These are phyloP conservation scores for Cynaeus angustus DNA, from an alignment of 2,888 invertebrate genomes.

Conservation along the genomic window DNA sequence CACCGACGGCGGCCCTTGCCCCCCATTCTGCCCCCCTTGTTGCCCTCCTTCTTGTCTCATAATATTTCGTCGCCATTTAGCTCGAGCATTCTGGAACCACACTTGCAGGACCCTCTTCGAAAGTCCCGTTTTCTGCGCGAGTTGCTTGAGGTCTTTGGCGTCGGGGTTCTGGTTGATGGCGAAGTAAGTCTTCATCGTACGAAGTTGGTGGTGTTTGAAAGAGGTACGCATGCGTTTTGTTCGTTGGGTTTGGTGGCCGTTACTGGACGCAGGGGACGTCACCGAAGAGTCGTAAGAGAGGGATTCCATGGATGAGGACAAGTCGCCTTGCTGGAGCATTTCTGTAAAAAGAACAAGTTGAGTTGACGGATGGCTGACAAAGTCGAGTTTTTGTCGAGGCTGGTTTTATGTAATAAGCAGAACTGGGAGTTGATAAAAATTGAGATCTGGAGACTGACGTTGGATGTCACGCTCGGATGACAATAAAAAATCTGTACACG, in stretches of 20 bases:
- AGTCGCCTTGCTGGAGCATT: slow-evolving; percentile 82
- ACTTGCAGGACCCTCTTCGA: slow-evolving; percentile 99
- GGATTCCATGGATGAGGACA: slow-evolving; percentile 86
- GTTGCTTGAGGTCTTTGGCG: slow-evolving; percentile 97
- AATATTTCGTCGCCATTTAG: slow-evolving; percentile 97
- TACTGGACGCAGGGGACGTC: slow-evolving; percentile 81
- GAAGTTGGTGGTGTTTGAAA: slow-evolving; percentile 98
- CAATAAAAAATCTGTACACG: slow-evolving; percentile 1
- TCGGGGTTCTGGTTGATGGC: slow-evolving; percentile 99
- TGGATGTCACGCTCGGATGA: not conserved
- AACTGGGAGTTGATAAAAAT: slow-evolving; percentile 1
- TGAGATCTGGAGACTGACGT: not conserved
- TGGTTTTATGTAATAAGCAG: slow-evolving; percentile 7
- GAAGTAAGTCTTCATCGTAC: slow-evolving; percentile 99
- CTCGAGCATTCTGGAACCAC: slow-evolving; percentile 99
- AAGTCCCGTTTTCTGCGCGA: slow-evolving; percentile 98
- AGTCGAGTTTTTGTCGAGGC: slow-evolving; percentile 1
- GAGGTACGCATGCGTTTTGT: slow-evolving; percentile 99
- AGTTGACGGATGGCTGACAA: slow-evolving; percentile 1
- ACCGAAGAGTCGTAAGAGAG: slow-evolving; percentile 84
- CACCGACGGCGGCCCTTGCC: slow-evolving; percentile 63
- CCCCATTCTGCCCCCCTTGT: slow-evolving; percentile 62
- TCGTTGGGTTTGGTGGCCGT: slow-evolving; percentile 75
- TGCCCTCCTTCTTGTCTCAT: slow-evolving; percentile 85
- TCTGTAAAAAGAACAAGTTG: slow-evolving; percentile 74